phyloP scores from a whole-genome alignment of 2,888 invertebrate species.

The Thelaira solivaga region DNA sequence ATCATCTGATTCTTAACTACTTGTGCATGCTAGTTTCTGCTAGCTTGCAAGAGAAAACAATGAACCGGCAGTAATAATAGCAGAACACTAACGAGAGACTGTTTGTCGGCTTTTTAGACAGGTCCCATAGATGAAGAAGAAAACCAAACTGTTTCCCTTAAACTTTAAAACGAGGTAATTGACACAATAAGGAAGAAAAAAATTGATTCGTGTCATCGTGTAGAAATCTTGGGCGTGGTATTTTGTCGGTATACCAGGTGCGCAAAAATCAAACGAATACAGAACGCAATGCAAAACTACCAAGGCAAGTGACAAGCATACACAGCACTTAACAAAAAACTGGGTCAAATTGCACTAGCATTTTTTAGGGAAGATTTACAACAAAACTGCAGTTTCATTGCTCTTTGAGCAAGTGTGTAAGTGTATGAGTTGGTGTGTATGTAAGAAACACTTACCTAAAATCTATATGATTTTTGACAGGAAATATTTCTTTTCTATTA shows the following conservation, averaged over 20 bases:
- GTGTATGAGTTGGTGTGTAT: neutral
- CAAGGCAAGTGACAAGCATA: neutral
- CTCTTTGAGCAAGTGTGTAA: neutral
- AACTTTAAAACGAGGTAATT: conserved; percentile 7
- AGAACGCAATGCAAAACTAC: conserved; percentile 15
- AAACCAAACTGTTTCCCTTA: neutral
- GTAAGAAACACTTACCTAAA: conserved; percentile 33
- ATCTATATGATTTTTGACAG: conserved; percentile 16
- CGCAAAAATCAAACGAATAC: conserved; percentile 47
- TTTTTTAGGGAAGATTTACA: conserved; percentile 23
- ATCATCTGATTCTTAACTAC: conserved; percentile 23
- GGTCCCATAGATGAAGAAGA: neutral
- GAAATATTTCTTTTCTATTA: conserved; percentile 17
- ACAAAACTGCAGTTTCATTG: conserved; percentile 25
- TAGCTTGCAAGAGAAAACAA: conserved; percentile 11
- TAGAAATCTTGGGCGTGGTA: conserved; percentile 57
- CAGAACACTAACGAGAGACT: neutral
- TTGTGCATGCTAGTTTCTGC: too few relatives aligned
- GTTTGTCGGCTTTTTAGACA: conserved; percentile 1
- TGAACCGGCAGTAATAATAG: conserved; percentile 31
- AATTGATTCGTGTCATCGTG: neutral
- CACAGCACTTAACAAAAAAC: conserved; percentile 31
- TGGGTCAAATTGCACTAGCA: conserved; percentile 59
- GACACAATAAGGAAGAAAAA: conserved; percentile 41
- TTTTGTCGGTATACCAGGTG: conserved; percentile 59